Base-by-base conservation (phyloP, 2,113 vertebrate species). In the Stegastes partitus region DNA sequence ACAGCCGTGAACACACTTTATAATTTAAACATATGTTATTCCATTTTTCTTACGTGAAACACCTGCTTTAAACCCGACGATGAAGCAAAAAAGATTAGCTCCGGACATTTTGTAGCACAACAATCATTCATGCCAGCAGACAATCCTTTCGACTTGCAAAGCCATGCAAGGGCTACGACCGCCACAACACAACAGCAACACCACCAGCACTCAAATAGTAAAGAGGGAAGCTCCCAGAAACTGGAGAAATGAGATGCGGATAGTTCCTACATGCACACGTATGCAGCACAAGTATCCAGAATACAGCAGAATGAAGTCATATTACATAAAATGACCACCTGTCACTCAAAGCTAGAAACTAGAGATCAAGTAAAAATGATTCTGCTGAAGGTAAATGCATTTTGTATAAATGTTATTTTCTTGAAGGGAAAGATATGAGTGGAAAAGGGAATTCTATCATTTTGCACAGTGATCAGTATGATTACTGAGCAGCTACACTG, bases 131-230 rank as follows among this genome's bases (percentile, higher is more conserved):
- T 39, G 39, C 49, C 2, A 39, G 28, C 55, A 73, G 65, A 83
- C 65, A 79, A 74, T 42, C 28, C 22, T 50, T 16, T 16, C 9
- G 15, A 77, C 56, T 80, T 63, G 37, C 72, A 72, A 77, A 90
- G 92, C 89, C 89, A 86, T 91, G 92, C 90, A 64, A 49, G 67
- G 68, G 62, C 72, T 49, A 2, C 42, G 1, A 50, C 42, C 39
- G 55, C n/a, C 61, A 74, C 50, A 66, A 56, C 58, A 76, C 31
- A 37, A 78, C 59, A 56, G 23, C 34, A 57, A 44, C 63, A 83
- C 21, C 44, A 59, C 16, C 55, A 26, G 22, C 51, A 61, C 57
- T 26, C 0, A n/a, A 2, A 72, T 11, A 44, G 45, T 34, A 19
- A 2, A 26, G 49, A 21, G 51, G 10, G 1, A 34, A 34, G 31